Percentiles rank a stretch among this genome's conserved stretches.
These are phyloP conservation scores for Sebastes hubbsi DNA, from an alignment of 2,797 vertebrate genomes.

Conservation along the genomic window DNA sequence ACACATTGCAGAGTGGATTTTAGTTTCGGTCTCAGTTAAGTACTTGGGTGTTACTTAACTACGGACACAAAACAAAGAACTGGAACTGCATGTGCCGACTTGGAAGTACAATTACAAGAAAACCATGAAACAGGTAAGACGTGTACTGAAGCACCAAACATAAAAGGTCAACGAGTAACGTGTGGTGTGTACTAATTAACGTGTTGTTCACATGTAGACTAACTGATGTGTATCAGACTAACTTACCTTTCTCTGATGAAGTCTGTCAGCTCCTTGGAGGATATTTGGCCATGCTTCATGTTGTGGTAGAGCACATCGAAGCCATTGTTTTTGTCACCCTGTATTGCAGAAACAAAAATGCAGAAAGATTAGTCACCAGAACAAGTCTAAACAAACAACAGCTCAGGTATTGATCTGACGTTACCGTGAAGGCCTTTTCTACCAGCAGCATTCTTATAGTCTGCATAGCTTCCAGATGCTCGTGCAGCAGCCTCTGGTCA, in stretches of 20 bases:
- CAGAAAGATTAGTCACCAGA: neutral
- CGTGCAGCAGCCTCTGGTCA: slow-evolving; percentile 67
- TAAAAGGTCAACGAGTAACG: neutral
- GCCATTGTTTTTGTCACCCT: slow-evolving; percentile 98
- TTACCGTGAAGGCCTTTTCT: slow-evolving; percentile 62
- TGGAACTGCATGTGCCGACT: neutral
- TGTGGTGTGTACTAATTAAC: neutral
- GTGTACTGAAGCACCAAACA: neutral
- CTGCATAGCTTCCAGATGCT: slow-evolving; percentile 69
- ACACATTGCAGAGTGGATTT: neutral
- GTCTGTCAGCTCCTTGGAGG: slow-evolving; percentile 96
- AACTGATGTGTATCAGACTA: neutral
- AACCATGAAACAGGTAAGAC: slow-evolving; percentile 6
- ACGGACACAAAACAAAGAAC: neutral
- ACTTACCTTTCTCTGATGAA: slow-evolving; percentile 97
- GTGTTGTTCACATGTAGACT: neutral
- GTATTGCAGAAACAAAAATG: slow-evolving; percentile 44
- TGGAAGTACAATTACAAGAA: neutral
- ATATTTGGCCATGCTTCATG: slow-evolving; percentile 98
- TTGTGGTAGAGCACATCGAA: slow-evolving; percentile 98
- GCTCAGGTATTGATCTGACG: neutral
- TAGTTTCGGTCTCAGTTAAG: neutral
- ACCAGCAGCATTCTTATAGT: slow-evolving; percentile 58
- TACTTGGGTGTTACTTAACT: neutral
- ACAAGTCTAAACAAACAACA: neutral